Evolutionary conservation across 2,113 vertebrate genomes (phyloP), one percentile per base, ranked within the genome.

Genomic region (Thymallus thymallus): DNA sequence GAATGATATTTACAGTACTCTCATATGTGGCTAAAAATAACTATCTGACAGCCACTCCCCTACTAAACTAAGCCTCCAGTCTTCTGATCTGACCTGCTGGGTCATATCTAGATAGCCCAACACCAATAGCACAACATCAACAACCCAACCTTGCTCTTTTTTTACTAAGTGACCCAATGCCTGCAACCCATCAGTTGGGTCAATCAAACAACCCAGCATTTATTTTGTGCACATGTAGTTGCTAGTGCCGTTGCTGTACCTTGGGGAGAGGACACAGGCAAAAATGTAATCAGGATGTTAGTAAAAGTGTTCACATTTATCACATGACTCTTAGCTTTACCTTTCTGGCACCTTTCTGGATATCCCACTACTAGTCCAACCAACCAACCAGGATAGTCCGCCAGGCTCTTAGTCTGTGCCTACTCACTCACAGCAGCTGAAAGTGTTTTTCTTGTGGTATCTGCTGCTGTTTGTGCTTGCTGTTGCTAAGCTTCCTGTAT

Each of bases 401-500:
- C 18, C 56, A 60, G n/a, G 12, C 6, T 22, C 56, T 14, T 4
- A 23, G n/a, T 22, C 56, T 60, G n/a, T 60, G 20, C n/a, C n/a
- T 16, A n/a, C n/a, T 60, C 56, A n/a, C 56, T 60, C 5, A n/a
- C 56, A 6, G n/a, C 56, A 60, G 5, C n/a, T 60, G 56, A 6
- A 60, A 60, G 6, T 20, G 56, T 0, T 26, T 30, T 20, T 30
- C 64, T 32, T 6, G 29, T 35, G 64, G 6, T 20, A n/a, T 30
- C 64, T 32, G 48, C 13, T 51, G 13, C 48, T 51, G 35, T 41
- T 30, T 68, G 75, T 75, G 48, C 26, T 56, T 5, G 29, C 41
- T 30, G 73, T 64, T 74, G 66, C 69, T 60, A 73, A 65, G 48
- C 71, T 23, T n/a, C 65, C 24, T 32, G 41, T 63, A 26, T 76